Evolutionary conservation across 1,140 invertebrate species (phyloP).

Genomic region (Mya arenaria): DNA sequence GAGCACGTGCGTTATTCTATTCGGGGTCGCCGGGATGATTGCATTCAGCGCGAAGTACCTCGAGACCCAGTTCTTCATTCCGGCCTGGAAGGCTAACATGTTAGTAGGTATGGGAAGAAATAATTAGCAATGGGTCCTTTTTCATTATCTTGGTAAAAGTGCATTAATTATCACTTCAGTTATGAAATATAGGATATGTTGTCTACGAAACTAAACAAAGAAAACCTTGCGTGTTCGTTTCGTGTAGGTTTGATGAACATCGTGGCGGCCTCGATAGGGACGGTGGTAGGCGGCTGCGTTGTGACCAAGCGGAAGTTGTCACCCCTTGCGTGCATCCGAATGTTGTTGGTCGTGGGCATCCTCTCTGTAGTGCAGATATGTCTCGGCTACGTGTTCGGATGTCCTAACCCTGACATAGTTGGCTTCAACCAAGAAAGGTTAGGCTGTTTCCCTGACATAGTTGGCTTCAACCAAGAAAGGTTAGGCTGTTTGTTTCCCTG

Average conservation of each 20-base stretch:
- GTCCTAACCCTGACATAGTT: conserved; percentile 53
- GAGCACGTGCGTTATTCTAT: conserved; percentile 90
- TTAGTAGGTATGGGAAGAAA: conserved; percentile 63
- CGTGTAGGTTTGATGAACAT: conserved; percentile 46
- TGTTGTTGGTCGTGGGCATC: conserved; percentile 5
- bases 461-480: conserved; percentile 46
- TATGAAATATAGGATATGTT: not conserved
- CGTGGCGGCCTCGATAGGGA: conserved; percentile 44
- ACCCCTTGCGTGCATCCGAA: conserved; percentile 52
- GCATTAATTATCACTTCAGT: no score
- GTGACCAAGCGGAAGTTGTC: conserved; percentile 56
- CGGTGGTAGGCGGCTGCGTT: conserved; percentile 53
- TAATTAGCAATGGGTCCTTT: no score
- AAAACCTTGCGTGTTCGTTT: not conserved
- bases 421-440: conserved; percentile 50
- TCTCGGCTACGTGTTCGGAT: conserved; percentile 49
- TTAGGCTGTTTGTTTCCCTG: no score
- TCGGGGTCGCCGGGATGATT: conserved; percentile 53
- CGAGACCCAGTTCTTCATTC: conserved; percentile 64
- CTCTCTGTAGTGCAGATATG: not conserved
- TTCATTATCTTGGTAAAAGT: no score
- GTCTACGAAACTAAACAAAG: not conserved
- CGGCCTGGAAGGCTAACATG: conserved; percentile 65
- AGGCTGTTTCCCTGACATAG: conserved; percentile 53
- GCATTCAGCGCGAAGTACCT: conserved; percentile 65